A percentile compares a stretch with the other conserved stretches of the same genome.
Evolutionary conservation across 2,113 vertebrate species (phyloP).

Genomic region (Melierax canorus): DNA sequence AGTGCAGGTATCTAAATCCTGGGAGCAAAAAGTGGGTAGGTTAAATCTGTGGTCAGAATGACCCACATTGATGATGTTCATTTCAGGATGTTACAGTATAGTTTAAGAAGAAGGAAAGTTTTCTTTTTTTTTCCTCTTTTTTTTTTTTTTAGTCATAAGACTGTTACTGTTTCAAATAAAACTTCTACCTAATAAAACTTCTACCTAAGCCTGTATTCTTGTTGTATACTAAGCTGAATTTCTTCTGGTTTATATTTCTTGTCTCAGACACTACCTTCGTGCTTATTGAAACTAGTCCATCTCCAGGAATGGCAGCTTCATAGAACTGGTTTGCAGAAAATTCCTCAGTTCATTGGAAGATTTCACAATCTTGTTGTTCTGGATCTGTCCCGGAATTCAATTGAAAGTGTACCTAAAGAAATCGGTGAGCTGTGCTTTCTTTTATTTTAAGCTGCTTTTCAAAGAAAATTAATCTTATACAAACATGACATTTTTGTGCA

Average conservation of each 20-base stretch:
- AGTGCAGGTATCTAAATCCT: neutral
- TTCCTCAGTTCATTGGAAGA: constrained; percentile 86
- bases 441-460: neutral
- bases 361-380: constrained; percentile 89
- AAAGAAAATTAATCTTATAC: neutral
- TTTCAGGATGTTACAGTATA: neutral
- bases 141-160: neutral
- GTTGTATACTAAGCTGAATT: neutral
- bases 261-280: constrained; percentile 83
- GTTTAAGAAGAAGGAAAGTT: neutral
- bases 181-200: neutral
- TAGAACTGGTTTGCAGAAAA: constrained; percentile 82
- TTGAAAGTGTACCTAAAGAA: constrained; percentile 84
- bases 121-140: too few species aligned
- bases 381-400: constrained; percentile 88
- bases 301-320: constrained; percentile 96
- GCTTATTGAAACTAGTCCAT: constrained; percentile 82
- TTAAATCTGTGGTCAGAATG: neutral
- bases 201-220: neutral
- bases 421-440: constrained; percentile 80
- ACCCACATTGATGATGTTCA: neutral
- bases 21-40: neutral
- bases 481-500: neutral
- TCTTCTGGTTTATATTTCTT: neutral
- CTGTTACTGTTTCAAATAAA: neutral